phyloP scores from a whole-genome alignment of 2,888 invertebrate genomes.

The Neelides folsomi region DNA sequence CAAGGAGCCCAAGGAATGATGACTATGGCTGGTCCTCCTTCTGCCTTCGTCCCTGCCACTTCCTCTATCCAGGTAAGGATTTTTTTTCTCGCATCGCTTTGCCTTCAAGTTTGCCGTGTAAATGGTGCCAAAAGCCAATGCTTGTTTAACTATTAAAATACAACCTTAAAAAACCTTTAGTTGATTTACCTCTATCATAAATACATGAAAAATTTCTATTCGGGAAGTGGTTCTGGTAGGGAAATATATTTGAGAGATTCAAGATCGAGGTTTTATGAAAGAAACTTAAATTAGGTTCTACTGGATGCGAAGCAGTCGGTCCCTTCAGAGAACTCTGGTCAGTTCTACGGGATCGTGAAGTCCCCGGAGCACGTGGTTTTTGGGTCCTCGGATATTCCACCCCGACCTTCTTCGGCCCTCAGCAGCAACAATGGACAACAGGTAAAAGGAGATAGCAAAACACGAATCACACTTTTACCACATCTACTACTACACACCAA shows the following conservation, averaged over 20 bases:
- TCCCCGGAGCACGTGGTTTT: constrained; percentile 13
- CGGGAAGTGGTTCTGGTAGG: too few relatives aligned
- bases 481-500: too few relatives aligned
- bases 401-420: constrained; percentile 3
- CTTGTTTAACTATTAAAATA: neutral
- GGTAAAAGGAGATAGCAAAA: constrained; percentile 1
- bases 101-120: neutral
- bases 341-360: constrained; percentile 12
- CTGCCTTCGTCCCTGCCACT: constrained; percentile 19
- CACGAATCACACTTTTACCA: too few relatives aligned
- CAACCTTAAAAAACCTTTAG: too few relatives aligned
- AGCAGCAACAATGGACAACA: constrained; percentile 3
- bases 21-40: constrained; percentile 19
- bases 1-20: constrained; percentile 4
- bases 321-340: constrained; percentile 4
- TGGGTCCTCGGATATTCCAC: constrained; percentile 3
- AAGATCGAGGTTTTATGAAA: too few relatives aligned
- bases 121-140: neutral
- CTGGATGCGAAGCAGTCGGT: constrained; percentile 10
- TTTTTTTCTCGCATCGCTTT: neutral
- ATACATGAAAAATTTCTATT: too few relatives aligned
- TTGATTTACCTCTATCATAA: too few relatives aligned
- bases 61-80: constrained; percentile 19
- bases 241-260: too few relatives aligned
- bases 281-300: constrained; percentile 5